These are phyloP conservation scores for Oophaga sylvatica DNA, from an alignment of 2,797 vertebrate genomes.

Conservation along the genomic window DNA sequence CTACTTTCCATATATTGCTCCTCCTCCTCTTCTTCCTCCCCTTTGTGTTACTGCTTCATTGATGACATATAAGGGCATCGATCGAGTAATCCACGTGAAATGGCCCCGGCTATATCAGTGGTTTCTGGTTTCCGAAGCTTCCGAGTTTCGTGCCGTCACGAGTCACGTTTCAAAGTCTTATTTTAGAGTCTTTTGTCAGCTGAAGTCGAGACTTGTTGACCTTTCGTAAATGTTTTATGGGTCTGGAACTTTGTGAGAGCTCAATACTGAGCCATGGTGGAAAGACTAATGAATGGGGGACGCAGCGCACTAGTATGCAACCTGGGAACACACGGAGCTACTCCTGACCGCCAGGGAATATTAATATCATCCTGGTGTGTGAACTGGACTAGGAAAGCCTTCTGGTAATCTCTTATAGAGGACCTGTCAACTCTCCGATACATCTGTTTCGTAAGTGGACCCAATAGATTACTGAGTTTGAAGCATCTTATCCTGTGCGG, in stretches of 20 bases:
- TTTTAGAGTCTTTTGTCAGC: background rate
- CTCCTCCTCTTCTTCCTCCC: too few relatives aligned
- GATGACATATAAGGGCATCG: too few relatives aligned
- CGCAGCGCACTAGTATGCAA: background rate
- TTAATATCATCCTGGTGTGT: background rate
- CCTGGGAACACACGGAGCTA: background rate
- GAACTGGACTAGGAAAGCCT: background rate
- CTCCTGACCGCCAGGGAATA: background rate
- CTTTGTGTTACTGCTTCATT: too few relatives aligned
- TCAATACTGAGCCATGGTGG: background rate
- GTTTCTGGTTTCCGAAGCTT: too few relatives aligned
- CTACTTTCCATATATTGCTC: too few relatives aligned
- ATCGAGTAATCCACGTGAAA: too few relatives aligned
- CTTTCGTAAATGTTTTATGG: background rate
- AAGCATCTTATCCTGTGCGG: too few relatives aligned
- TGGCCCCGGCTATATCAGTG: too few relatives aligned
- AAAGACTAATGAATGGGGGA: background rate
- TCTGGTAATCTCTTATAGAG: background rate
- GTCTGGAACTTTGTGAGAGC: background rate
- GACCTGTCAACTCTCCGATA: background rate
- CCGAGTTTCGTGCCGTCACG: background rate
- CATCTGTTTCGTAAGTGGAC: background rate
- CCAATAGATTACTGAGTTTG: background rate
- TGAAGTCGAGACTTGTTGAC: conserved; percentile 1
- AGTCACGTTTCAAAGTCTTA: background rate